These are phyloP conservation scores for Dendrophyllia cribrosa DNA, from an alignment of 64 coral and sea anemone genomes.

Conservation along the genomic window DNA sequence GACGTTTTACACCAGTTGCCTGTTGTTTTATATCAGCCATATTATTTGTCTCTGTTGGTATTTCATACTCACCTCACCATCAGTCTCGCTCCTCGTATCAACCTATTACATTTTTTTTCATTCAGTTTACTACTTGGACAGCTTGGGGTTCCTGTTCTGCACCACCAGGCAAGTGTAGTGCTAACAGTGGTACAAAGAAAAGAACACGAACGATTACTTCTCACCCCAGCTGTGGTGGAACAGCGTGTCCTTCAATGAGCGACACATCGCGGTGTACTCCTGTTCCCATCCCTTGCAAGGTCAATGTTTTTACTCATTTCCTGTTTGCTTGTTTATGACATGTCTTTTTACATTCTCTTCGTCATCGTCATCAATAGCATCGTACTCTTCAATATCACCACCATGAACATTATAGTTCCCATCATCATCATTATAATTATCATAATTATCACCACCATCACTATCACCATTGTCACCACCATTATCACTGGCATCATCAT, in stretches of 20 bases:
- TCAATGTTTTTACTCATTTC: background rate
- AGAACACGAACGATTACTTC: conserved; percentile 62
- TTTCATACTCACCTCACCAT: too few species aligned
- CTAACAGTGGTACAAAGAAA: conserved; percentile 79
- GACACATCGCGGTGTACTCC: conserved; percentile 70
- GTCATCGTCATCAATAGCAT: background rate
- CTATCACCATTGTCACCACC: background rate
- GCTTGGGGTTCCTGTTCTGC: conserved; percentile 75
- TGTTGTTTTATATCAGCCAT: too few species aligned
- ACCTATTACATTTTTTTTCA: background rate
- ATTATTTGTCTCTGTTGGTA: too few species aligned
- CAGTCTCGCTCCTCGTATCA: too few species aligned
- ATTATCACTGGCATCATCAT: background rate
- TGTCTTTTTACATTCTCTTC: background rate
- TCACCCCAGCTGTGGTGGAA: conserved; percentile 73
- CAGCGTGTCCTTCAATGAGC: conserved; percentile 24
- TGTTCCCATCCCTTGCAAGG: conserved; percentile 78
- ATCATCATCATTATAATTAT: too few species aligned
- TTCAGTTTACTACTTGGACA: conserved; percentile 63
- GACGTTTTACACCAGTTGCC: too few species aligned
- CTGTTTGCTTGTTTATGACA: background rate
- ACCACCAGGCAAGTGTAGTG: conserved; percentile 60
- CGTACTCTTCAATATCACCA: too few species aligned
- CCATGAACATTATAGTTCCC: too few species aligned
- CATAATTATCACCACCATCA: too few species aligned